A percentile compares a stretch with the other conserved stretches of the same genome.
These are phyloP conservation scores for Phocides pigmalion DNA, from an alignment of 1,140 invertebrate species.

Conservation along the genomic window DNA sequence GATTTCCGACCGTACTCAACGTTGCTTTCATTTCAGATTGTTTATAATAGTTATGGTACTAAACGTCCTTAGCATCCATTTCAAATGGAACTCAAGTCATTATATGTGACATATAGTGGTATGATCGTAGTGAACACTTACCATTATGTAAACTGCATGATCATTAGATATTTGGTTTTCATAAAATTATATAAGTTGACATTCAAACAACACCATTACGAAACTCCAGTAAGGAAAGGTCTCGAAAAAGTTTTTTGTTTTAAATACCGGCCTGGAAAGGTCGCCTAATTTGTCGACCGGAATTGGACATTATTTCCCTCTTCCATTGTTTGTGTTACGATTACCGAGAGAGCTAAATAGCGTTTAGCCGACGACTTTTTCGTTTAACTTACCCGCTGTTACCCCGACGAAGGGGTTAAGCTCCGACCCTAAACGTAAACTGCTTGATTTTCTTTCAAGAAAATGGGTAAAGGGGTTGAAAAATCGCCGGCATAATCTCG, in stretches of 20 bases:
- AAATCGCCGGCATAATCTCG: constrained; percentile 40
- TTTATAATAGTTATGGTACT: too few species aligned
- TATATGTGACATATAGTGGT: too few species aligned
- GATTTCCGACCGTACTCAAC: too few species aligned
- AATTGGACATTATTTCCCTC: constrained; percentile 75
- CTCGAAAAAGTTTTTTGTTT: constrained; percentile 63
- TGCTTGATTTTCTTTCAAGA: constrained; percentile 55
- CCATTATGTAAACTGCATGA: too few species aligned
- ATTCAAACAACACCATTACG: constrained; percentile 25
- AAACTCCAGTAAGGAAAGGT: constrained; percentile 10
- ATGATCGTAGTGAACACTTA: too few species aligned
- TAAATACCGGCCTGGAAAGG: constrained; percentile 69
- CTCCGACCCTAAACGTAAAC: constrained; percentile 63
- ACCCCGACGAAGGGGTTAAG: constrained; percentile 70
- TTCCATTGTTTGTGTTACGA: constrained; percentile 76
- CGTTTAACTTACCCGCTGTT: constrained; percentile 62
- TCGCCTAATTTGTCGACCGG: constrained; percentile 76
- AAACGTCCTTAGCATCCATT: too few species aligned
- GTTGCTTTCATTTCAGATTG: too few species aligned
- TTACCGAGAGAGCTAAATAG: constrained; percentile 71
- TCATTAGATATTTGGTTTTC: too few species aligned
- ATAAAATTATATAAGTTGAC: constrained; percentile 13
- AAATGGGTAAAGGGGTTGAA: constrained; percentile 44
- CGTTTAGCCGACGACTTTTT: constrained; percentile 71
- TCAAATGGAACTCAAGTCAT: too few species aligned